Conservation (phyloP, 2,888 invertebrate species). For the Pollenia amentaria region DNA sequence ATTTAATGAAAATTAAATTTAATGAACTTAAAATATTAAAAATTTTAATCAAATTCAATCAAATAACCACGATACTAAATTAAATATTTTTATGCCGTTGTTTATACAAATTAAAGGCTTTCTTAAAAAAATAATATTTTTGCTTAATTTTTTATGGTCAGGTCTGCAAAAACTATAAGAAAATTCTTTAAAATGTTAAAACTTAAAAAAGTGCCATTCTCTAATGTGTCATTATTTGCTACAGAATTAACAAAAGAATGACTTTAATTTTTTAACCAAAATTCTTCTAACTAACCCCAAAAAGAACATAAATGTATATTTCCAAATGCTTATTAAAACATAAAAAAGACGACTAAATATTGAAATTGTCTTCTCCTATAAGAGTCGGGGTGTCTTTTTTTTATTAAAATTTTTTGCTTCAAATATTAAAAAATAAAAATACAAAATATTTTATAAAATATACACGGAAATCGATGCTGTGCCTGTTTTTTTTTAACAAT, state of each 20-base stretch:
- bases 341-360: constrained; percentile 2
- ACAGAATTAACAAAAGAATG: constrained; percentile 21
- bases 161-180: neutral
- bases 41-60: no score
- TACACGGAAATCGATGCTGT: constrained; percentile 57
- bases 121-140: no score
- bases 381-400: constrained; percentile 19
- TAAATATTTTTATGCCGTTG: no score
- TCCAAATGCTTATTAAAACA: constrained; percentile 24
- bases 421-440: constrained; percentile 5
- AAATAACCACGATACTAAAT: no score
- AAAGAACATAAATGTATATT: constrained; percentile 52
- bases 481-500: constrained; percentile 45
- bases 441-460: constrained; percentile 54
- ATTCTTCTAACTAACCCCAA: constrained; percentile 45
- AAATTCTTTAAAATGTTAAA: constrained; percentile 15
- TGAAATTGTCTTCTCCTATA: constrained; percentile 61
- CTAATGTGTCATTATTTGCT: constrained; percentile 55
- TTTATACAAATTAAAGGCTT: no score
- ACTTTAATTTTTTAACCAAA: constrained; percentile 35
- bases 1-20: no score
- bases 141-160: no score
- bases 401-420: neutral
- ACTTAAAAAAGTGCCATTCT: constrained; percentile 12
- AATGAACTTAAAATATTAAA: no score